A percentile compares a stretch with the other conserved stretches of the same genome.
Conservation (phyloP, 2,113 vertebrate species). For the Otocyon megalotis region DNA sequence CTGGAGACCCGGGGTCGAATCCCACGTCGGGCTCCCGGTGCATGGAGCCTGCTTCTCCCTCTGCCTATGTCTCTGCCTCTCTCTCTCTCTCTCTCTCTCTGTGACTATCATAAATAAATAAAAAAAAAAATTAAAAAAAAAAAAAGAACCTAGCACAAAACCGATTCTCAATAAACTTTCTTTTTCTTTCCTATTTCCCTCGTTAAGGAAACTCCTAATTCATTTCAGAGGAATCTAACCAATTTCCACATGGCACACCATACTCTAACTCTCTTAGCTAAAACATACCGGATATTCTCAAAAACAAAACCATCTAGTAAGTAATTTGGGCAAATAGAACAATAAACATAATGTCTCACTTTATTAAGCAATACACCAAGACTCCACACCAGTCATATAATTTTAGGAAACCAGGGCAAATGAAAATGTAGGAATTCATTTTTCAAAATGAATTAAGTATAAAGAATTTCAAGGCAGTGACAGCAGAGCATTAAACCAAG, state of each 20-base stretch:
- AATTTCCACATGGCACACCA: neutral
- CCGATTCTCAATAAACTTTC: neutral
- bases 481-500: neutral
- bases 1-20: no score
- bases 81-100: no score
- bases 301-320: neutral
- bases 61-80: no score
- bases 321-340: neutral
- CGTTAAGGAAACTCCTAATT: neutral
- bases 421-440: neutral
- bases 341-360: neutral
- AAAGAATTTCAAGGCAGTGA: neutral
- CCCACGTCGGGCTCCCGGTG: no score
- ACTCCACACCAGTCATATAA: neutral
- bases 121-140: no score
- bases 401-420: neutral
- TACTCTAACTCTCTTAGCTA: neutral
- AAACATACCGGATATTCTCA: neutral
- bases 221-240: neutral
- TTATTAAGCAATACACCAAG: constrained; percentile 25
- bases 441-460: neutral
- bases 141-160: neutral
- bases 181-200: neutral
- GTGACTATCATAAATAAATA: no score
- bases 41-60: no score